Conservation (phyloP, 2,888 invertebrate genomes). For the Chalcosyrphus nemorum region DNA sequence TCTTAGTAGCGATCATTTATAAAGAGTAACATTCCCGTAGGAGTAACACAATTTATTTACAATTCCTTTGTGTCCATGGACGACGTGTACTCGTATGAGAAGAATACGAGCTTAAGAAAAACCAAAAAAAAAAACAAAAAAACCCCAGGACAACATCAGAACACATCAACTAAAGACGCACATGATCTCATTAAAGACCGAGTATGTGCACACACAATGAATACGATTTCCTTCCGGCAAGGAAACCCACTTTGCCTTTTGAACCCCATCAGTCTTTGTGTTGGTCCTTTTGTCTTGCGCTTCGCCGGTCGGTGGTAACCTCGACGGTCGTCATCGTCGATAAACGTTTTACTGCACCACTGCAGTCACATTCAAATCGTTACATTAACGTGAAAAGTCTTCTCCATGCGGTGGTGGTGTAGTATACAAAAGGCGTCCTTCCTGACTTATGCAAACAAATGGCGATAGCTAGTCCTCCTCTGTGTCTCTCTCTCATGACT, state of each 20-base stretch:
- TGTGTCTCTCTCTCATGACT: slow-evolving; percentile 47
- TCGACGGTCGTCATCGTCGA: slow-evolving; percentile 38
- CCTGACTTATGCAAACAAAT: slow-evolving; percentile 69
- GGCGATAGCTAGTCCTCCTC: too few relatives aligned
- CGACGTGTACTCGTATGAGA: slow-evolving; percentile 6
- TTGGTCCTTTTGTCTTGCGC: slow-evolving; percentile 18
- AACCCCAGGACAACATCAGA: slow-evolving; percentile 26
- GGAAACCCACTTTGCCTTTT: slow-evolving; percentile 39
- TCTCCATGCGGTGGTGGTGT: slow-evolving; percentile 15
- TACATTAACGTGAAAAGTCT: slow-evolving; percentile 55
- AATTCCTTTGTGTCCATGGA: slow-evolving; percentile 53
- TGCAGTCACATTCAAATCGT: slow-evolving; percentile 68
- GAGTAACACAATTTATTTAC: slow-evolving; percentile 60
- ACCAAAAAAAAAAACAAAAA: background rate
- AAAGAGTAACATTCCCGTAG: slow-evolving; percentile 46
- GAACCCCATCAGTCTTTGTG: slow-evolving; percentile 15
- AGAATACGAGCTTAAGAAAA: background rate
- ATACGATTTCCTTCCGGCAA: slow-evolving; percentile 66
- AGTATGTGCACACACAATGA: slow-evolving; percentile 61
- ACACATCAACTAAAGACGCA: slow-evolving; percentile 60
- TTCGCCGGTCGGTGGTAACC: background rate
- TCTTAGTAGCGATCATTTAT: slow-evolving; percentile 48
- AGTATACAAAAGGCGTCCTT: slow-evolving; percentile 38
- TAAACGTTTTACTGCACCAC: slow-evolving; percentile 72
- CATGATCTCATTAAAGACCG: slow-evolving; percentile 70